phyloP scores from a whole-genome alignment of 1,140 invertebrate genomes.

The Penaeus chinensis region DNA sequence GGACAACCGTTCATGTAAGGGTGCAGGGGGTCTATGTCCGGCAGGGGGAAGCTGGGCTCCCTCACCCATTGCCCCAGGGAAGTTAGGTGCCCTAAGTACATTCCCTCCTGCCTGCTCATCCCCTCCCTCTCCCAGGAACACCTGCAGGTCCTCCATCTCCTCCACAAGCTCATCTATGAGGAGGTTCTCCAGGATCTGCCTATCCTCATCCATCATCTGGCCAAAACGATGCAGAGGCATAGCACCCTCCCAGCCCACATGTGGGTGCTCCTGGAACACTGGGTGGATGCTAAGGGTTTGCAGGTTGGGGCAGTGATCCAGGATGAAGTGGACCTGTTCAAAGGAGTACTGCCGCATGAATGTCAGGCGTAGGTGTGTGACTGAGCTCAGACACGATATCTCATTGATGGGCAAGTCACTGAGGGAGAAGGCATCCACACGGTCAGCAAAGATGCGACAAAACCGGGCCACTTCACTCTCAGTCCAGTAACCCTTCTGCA shows the following conservation, averaged over 20 bases:
- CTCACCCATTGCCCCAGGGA: too few relatives aligned
- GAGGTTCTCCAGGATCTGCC: conserved; percentile 8
- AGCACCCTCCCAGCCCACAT: neutral
- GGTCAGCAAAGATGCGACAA: conserved; percentile 14
- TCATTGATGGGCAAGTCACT: conserved; percentile 22
- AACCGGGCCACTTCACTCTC: conserved; percentile 29
- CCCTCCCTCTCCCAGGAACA: neutral
- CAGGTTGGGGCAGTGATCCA: conserved; percentile 36
- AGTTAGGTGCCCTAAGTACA: too few relatives aligned
- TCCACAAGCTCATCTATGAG: conserved; percentile 20
- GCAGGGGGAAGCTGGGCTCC: neutral
- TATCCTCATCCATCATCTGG: conserved; percentile 35
- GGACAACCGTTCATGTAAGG: too few relatives aligned
- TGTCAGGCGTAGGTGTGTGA: conserved; percentile 27
- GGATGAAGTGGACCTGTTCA: conserved; percentile 30
- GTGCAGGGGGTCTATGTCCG: neutral
- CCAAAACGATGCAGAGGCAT: neutral
- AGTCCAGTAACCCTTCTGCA: conserved; percentile 31
- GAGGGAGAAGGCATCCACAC: conserved; percentile 29
- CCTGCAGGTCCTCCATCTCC: conserved; percentile 6
- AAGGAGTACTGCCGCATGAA: conserved; percentile 33
- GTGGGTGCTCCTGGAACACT: conserved; percentile 1
- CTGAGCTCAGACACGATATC: conserved; percentile 25
- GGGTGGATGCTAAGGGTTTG: conserved; percentile 34
- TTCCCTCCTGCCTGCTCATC: neutral